Conservation (phyloP, 1,140 invertebrate genomes). For the Theocolax elegans region DNA sequence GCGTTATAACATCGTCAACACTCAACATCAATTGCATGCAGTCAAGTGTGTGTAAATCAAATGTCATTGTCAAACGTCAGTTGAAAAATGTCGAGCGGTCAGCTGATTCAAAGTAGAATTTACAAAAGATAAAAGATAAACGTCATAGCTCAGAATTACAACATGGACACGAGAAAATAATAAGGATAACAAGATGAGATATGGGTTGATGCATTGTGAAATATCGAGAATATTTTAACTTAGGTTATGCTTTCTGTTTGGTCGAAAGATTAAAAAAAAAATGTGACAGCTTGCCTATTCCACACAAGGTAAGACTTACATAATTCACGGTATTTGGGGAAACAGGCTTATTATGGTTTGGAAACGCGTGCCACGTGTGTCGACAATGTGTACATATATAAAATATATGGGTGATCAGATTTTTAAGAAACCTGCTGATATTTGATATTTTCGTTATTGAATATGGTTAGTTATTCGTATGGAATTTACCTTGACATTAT, state of each 20-base stretch:
- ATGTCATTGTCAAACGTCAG: neutral
- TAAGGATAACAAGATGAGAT: conserved; percentile 19
- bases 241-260: neutral
- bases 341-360: neutral
- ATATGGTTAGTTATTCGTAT: no score
- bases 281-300: neutral
- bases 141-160: no score
- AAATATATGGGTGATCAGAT: no score
- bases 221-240: neutral
- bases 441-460: no score
- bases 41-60: no score
- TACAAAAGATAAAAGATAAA: neutral
- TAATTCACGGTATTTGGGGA: conserved; percentile 8
- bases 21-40: neutral
- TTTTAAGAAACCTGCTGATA: no score
- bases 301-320: conserved; percentile 24
- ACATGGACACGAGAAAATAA: no score
- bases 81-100: conserved; percentile 13
- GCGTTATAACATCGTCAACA: no score
- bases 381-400: no score
- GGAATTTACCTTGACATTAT: no score
- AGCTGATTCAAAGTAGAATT: conserved; percentile 9
- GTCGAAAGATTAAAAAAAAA: neutral
- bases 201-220: neutral
- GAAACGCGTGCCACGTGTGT: neutral